Percentiles rank a stretch among this genome's conserved stretches.
Evolutionary conservation across 1,140 invertebrate species (phyloP).

Genomic region (Maniola jurtina): DNA sequence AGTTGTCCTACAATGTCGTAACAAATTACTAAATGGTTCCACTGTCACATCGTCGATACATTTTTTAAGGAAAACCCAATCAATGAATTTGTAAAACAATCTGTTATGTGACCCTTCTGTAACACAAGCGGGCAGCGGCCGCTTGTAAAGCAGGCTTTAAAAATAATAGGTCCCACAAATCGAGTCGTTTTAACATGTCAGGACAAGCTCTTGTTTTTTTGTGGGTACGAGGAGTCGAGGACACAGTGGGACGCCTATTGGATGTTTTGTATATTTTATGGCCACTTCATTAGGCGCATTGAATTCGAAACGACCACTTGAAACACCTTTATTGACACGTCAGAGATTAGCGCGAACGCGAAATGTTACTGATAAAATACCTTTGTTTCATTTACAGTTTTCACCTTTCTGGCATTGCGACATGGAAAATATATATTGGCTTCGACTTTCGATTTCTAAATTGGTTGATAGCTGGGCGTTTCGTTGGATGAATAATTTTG

Average conservation of each 20-base stretch:
- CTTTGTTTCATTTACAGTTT: slow-evolving; percentile 7
- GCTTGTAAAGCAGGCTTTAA: slow-evolving; percentile 48
- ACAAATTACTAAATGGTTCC: not conserved
- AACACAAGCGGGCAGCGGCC: slow-evolving; percentile 33
- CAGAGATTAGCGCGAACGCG: slow-evolving; percentile 31
- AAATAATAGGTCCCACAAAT: slow-evolving; percentile 70
- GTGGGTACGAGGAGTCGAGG: slow-evolving; percentile 29
- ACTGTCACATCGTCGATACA: not conserved
- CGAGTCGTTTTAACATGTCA: slow-evolving; percentile 67
- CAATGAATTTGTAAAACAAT: slow-evolving; percentile 60
- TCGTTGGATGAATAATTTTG: not conserved
- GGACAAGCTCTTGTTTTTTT: slow-evolving; percentile 61
- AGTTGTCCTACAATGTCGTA: not conserved
- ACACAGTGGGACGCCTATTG: slow-evolving; percentile 54
- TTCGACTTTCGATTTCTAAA: not conserved
- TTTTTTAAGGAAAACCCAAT: slow-evolving; percentile 24
- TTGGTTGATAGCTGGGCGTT: not conserved
- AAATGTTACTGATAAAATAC: slow-evolving; percentile 10
- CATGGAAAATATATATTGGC: not conserved
- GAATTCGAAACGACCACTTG: slow-evolving; percentile 48
- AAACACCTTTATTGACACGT: slow-evolving; percentile 61
- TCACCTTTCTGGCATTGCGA: not conserved
- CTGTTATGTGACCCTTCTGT: slow-evolving; percentile 20
- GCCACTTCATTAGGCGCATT: slow-evolving; percentile 61
- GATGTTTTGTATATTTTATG: slow-evolving; percentile 71